These are phyloP conservation scores for Phodopus roborovskii DNA, from an alignment of 2,113 vertebrate species.

Conservation along the genomic window DNA sequence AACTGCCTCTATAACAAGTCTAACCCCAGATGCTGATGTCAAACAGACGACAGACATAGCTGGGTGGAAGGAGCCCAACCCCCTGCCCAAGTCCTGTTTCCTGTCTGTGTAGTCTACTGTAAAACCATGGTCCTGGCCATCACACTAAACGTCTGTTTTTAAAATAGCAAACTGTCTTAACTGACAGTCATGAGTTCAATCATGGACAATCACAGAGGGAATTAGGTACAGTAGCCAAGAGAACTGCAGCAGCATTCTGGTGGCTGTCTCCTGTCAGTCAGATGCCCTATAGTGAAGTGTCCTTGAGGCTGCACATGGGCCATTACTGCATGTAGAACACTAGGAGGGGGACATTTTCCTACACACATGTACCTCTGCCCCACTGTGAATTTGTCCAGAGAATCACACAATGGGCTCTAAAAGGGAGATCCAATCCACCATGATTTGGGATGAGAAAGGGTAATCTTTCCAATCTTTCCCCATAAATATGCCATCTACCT, in stretches of 20 bases:
- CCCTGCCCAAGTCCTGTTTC: background rate
- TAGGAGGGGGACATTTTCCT: background rate
- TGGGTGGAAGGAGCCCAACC: background rate
- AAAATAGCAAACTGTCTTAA: background rate
- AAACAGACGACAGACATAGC: background rate
- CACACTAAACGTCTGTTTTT: background rate
- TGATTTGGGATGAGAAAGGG: background rate
- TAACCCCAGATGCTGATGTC: no score
- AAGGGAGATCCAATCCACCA: background rate
- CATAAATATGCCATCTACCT: background rate
- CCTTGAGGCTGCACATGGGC: background rate
- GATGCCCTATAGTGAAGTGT: background rate
- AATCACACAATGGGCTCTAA: background rate
- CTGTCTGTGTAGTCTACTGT: background rate
- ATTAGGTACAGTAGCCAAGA: background rate
- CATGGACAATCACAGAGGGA: background rate
- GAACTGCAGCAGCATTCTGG: background rate
- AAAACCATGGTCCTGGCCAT: background rate
- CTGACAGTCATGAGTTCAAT: background rate
- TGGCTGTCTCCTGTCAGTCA: background rate
- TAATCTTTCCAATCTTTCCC: no score
- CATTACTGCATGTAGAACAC: no score
- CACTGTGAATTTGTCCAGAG: background rate
- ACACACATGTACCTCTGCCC: background rate
- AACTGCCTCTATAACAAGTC: background rate